phyloP scores from a whole-genome alignment of 2,113 vertebrate species.

The Neotoma lepida region DNA sequence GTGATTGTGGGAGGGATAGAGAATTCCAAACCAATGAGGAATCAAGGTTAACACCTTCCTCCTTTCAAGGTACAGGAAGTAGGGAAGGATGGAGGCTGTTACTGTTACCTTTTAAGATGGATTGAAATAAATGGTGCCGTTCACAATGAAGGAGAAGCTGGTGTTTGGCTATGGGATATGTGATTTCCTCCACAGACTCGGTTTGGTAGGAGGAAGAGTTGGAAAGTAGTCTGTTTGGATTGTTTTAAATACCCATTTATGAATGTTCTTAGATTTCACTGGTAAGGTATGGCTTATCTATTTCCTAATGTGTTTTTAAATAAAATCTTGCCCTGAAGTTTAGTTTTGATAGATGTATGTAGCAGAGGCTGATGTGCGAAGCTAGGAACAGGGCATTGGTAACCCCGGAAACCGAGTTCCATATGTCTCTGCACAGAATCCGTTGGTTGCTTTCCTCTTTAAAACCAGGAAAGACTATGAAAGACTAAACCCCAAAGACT shows the following conservation, averaged over 20 bases:
- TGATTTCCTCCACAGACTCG: not conserved
- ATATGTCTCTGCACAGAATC: not conserved
- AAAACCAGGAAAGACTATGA: not conserved
- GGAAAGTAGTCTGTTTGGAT: not conserved
- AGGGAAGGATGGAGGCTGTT: not conserved
- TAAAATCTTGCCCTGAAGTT: not conserved
- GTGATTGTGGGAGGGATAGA: not conserved
- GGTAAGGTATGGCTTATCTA: not conserved
- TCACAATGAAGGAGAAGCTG: not conserved
- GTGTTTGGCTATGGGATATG: not conserved
- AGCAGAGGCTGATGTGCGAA: not conserved
- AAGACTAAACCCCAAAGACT: not conserved
- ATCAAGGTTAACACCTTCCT: not conserved
- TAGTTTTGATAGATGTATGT: not conserved
- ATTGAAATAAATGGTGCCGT: not conserved
- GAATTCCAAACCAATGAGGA: not conserved
- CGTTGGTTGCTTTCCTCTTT: not conserved
- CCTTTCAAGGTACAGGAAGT: not conserved
- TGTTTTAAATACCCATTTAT: not conserved
- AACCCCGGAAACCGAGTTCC: not conserved
- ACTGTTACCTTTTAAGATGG: not conserved
- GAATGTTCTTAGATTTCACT: conserved; percentile 3
- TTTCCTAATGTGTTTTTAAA: not conserved
- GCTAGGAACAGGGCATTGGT: not conserved
- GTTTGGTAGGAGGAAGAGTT: not conserved